A percentile compares a stretch with the other conserved stretches of the same genome.
These are phyloP conservation scores for Platichthys stellatus DNA, from an alignment of 2,113 vertebrate genomes.

Conservation along the genomic window DNA sequence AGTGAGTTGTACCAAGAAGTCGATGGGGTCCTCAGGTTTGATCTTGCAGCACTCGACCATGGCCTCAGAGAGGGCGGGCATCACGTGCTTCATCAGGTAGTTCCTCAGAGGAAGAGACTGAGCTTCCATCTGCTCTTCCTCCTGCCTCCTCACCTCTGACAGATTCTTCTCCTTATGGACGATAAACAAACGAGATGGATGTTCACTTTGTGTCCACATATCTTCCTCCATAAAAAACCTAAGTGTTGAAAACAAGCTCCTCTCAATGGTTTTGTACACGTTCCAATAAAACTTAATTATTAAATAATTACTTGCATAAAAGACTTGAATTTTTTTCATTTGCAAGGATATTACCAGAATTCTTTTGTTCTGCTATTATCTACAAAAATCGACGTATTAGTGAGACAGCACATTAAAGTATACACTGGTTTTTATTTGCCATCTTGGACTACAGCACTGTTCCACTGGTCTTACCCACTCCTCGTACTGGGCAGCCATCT, in stretches of 20 bases:
- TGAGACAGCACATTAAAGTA: too few relatives aligned
- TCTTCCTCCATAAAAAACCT: not conserved
- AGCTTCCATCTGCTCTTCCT: slow-evolving; percentile 86
- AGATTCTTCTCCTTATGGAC: slow-evolving; percentile 81
- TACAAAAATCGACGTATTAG: too few relatives aligned
- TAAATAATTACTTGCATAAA: too few relatives aligned
- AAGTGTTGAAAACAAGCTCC: not conserved
- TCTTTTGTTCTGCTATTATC: too few relatives aligned
- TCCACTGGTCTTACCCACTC: slow-evolving; percentile 85
- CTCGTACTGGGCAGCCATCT: slow-evolving; percentile 84
- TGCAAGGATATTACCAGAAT: too few relatives aligned
- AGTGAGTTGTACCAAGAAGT: slow-evolving; percentile 87
- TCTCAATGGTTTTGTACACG: too few relatives aligned
- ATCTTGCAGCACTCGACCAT: slow-evolving; percentile 87
- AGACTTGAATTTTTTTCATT: too few relatives aligned
- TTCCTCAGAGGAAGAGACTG: slow-evolving; percentile 87
- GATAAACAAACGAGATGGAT: rapidly evolving
- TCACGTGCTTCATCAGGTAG: slow-evolving; percentile 92
- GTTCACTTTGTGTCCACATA: not conserved
- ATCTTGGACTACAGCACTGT: too few relatives aligned
- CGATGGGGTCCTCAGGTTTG: slow-evolving; percentile 91
- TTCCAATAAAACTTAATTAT: too few relatives aligned
- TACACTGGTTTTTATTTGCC: too few relatives aligned
- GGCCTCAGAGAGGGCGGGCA: slow-evolving; percentile 89
- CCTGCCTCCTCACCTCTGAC: slow-evolving; percentile 87